These are phyloP conservation scores for Ptilorrhoa leucosticta DNA, from an alignment of 2,113 vertebrate genomes.

Conservation along the genomic window DNA sequence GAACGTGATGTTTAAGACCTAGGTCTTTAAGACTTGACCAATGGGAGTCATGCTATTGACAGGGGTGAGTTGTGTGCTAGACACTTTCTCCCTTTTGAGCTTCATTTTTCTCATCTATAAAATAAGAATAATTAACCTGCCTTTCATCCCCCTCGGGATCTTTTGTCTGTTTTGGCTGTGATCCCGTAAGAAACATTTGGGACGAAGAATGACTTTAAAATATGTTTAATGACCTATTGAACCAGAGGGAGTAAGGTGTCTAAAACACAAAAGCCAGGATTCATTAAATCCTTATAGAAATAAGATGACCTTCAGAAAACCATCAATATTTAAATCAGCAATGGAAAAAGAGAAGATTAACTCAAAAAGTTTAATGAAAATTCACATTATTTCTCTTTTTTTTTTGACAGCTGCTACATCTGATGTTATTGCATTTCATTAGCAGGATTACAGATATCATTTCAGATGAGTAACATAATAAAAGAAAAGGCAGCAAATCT, in stretches of 20 bases:
- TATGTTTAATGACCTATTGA: conserved; percentile 33
- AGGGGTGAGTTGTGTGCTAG: background rate
- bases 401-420: background rate
- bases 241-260: background rate
- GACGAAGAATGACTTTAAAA: conserved; percentile 9
- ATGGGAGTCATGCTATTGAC: background rate
- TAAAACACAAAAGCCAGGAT: background rate
- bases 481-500: conserved; percentile 8
- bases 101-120: background rate
- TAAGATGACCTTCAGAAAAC: background rate
- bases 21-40: background rate
- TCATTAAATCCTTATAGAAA: background rate
- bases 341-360: background rate
- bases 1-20: background rate
- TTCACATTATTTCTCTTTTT: background rate
- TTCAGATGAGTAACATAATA: conserved; percentile 15
- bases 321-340: background rate
- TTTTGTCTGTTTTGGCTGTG: conserved; percentile 32
- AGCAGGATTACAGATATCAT: conserved; percentile 8
- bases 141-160: background rate
- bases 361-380: background rate
- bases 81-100: background rate
- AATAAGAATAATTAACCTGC: conserved; percentile 18
- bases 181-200: background rate
- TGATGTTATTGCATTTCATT: conserved; percentile 42